A percentile compares a stretch with the other conserved stretches of the same genome.
These are phyloP conservation scores for Tachystola acroxantha DNA, from an alignment of 2,888 invertebrate species.

Conservation along the genomic window DNA sequence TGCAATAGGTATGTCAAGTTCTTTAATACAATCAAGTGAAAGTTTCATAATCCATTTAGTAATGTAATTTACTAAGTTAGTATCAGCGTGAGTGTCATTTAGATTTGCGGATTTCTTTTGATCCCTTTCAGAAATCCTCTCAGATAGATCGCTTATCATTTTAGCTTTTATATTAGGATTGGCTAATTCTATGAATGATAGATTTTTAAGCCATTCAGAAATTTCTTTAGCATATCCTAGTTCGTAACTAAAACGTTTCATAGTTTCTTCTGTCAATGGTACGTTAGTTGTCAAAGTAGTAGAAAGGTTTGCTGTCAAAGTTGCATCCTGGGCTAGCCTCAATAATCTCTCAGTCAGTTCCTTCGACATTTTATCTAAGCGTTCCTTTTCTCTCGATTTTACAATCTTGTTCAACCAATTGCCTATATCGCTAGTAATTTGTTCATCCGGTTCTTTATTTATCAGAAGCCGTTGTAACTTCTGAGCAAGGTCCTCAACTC, in stretches of 20 bases:
- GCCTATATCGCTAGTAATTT: conserved; percentile 27
- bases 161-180: conserved; percentile 21
- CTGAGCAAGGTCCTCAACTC: conserved; percentile 34
- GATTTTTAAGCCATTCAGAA: conserved; percentile 46
- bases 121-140: conserved; percentile 32
- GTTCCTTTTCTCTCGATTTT: conserved; percentile 23
- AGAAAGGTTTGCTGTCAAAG: conserved; percentile 17
- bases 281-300: conserved; percentile 16
- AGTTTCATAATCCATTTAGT: conserved; percentile 37
- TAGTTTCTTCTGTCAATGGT: conserved; percentile 27
- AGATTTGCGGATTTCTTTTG: conserved; percentile 16
- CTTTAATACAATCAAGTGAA: conserved; percentile 31
- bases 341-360: conserved; percentile 30
- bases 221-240: conserved; percentile 45
- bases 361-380: conserved; percentile 26
- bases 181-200: conserved; percentile 33
- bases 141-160: conserved; percentile 40
- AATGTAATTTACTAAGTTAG: conserved; percentile 31
- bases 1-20: conserved; percentile 29
- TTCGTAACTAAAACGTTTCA: conserved; percentile 31
- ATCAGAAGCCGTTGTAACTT: conserved; percentile 25
- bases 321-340: conserved; percentile 31
- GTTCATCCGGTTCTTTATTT: conserved; percentile 23
- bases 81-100: conserved; percentile 18
- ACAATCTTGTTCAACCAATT: conserved; percentile 33